phyloP scores from a whole-genome alignment of 2,888 invertebrate species.

The Rhagonycha fulva region DNA sequence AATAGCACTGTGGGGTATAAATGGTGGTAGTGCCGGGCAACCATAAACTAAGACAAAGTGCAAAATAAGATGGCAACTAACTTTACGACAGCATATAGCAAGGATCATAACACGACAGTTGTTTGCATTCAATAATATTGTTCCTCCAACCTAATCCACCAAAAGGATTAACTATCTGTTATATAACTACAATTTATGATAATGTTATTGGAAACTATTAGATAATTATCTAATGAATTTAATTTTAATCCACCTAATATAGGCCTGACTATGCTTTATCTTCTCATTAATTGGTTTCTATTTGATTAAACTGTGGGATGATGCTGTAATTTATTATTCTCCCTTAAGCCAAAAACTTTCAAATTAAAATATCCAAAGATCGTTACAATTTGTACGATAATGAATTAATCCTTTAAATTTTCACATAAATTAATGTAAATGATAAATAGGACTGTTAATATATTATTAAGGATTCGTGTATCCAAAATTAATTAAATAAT shows the following conservation, averaged over 20 bases:
- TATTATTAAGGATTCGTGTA: neutral
- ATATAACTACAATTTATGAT: conserved; percentile 12
- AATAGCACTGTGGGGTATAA: conserved; percentile 30
- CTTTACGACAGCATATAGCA: conserved; percentile 16
- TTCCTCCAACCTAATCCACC: neutral
- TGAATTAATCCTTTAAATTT: neutral
- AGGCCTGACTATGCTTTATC: neutral
- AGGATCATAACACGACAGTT: conserved; percentile 13
- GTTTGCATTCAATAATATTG: conserved; percentile 19
- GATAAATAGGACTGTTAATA: neutral
- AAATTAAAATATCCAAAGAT: neutral
- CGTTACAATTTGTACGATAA: neutral
- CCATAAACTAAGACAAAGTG: conserved; percentile 33
- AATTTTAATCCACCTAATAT: neutral
- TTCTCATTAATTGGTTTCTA: neutral
- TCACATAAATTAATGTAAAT: neutral
- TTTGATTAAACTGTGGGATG: neutral
- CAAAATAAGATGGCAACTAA: conserved; percentile 20
- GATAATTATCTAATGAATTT: neutral
- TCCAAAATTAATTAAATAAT: neutral
- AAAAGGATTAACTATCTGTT: neutral
- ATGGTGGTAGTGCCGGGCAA: conserved; percentile 28
- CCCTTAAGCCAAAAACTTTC: neutral
- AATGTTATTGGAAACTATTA: conserved; percentile 10
- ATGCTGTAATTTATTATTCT: neutral